phyloP scores from a whole-genome alignment of 1,140 invertebrate species.

The Zophobas atratus region DNA sequence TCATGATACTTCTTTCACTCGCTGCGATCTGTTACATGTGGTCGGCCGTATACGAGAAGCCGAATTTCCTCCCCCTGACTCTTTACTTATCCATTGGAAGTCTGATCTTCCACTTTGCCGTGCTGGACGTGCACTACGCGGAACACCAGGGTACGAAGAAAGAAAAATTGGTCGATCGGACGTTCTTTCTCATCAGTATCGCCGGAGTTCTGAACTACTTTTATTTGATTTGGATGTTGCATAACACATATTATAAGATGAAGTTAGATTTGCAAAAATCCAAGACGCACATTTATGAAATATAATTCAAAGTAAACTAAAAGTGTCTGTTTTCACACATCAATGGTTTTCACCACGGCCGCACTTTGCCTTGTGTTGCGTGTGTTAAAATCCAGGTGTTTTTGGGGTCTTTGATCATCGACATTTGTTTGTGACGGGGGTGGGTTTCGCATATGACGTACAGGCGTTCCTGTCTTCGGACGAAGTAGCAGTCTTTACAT shows the following conservation, averaged over 20 bases:
- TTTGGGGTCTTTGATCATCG: constrained; percentile 75
- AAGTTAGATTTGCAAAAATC: no score
- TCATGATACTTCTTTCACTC: background rate
- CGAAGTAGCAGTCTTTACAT: constrained; percentile 85
- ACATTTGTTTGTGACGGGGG: constrained; percentile 85
- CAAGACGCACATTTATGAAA: no score
- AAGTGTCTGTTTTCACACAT: no score
- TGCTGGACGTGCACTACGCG: background rate
- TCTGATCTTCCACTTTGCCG: background rate
- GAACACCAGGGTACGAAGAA: background rate
- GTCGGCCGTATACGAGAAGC: background rate
- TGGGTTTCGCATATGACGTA: constrained; percentile 83
- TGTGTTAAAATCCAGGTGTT: constrained; percentile 82
- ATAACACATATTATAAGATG: no score
- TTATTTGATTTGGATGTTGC: no score
- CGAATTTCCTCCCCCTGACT: background rate
- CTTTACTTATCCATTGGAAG: background rate
- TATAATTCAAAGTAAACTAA: no score
- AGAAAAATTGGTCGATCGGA: background rate
- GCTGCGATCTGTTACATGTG: background rate
- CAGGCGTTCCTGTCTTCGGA: constrained; percentile 76
- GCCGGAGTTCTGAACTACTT: no score
- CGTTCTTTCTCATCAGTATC: no score
- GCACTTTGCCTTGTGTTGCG: constrained; percentile 76
- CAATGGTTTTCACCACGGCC: constrained; percentile 70